Evolutionary conservation across 1,140 invertebrate genomes (phyloP), one percentile per base, ranked within the genome.

Genomic region (Drosophila kikkawai): DNA sequence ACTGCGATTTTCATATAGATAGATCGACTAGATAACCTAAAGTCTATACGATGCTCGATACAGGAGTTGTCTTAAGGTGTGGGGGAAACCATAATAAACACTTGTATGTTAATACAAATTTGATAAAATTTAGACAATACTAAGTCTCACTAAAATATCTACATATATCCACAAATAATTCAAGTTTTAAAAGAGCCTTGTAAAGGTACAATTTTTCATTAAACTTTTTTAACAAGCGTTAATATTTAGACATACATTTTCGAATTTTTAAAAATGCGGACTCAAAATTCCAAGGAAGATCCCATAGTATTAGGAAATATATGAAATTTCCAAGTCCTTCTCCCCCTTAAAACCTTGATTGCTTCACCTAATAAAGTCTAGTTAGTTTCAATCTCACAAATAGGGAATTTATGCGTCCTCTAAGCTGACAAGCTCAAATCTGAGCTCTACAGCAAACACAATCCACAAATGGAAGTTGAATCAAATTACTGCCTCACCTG

Each of bases 381-480:
- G 55, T 44, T 44, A 58, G 37, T 22, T 56, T 61, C 32, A 22
- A 36, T 34, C 29, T 26, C 32, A 55, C 47, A 55, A 56, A 55
- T 61, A 12, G 34, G 59, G 29, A 26, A 34, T 55, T 36, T 66
- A 45, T 36, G 39, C 15, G 45, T 36, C 7, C 19, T 36, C 19
- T 19, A 47, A 58, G 37, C 26, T 53, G 17, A 26, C 26, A 32
- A 48, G 41, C 50, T 29, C 22, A 57, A 71, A 70, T 41, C 29
- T 44, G 11, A 39, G 51, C 42, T 36, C 66, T n/a, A 69, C 71
- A n/a, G 39, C 56, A 58, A 58, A 50, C 55, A 60, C 45, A 73
- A 50, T 57, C 51, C 67, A 37, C 67, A 74, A 74, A 74, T 73
- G 68, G 68, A 73, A 74, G 70, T 76, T 67, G 59, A 76, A 76